Base-by-base conservation (phyloP, 2,797 vertebrate species). In the Tadarida brasiliensis region DNA sequence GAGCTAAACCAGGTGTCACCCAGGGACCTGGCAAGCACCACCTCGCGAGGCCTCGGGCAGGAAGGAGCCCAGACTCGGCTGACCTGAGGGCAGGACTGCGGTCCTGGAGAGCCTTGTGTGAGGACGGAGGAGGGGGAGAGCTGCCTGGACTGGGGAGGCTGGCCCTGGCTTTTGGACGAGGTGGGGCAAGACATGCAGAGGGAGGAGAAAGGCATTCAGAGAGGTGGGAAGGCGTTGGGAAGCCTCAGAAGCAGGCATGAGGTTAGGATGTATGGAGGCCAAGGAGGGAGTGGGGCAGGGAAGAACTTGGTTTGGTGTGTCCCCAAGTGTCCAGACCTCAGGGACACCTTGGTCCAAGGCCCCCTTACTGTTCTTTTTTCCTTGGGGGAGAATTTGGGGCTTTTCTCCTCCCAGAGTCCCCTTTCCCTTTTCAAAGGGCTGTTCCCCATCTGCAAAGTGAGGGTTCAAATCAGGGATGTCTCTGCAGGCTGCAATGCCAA, bases 151-250 rank as follows among this genome's bases (percentile, higher is more conserved):
- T 11, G 88, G 39, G 47, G 39, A n/a, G 16, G 30, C 85, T 44
- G 14, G 56, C 15, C 20, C 10, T 0, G 28, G 24, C 35, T 54
- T 49, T 61, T 56, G 61, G 19, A 73, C 49, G 14, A 44, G 61
- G 44, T 1, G 7, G 11, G 80, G 28, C 4, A 26, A 6, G 44
- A 11, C 0, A 1, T 0, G 22, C 19, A 33, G 39, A 81, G 35
- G 54, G 30, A 6, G 7, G 39, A 30, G 57, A 15, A 80, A 49
- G 63, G 6, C 15, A 11, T 33, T 63, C 54, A 5, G 6, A 15
- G 26, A 3, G n/a, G 35, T 49, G 63, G 51, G 24, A 12, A 30
- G 59, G 49, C 9, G 2, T 12, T 20, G 30, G 51, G 8, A 33
- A 80, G 83, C 11, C 28, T 57, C 54, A 56, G 49, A 59, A 85